phyloP scores from a whole-genome alignment of 2,797 vertebrate genomes.

The Sylvilagus floridanus region DNA sequence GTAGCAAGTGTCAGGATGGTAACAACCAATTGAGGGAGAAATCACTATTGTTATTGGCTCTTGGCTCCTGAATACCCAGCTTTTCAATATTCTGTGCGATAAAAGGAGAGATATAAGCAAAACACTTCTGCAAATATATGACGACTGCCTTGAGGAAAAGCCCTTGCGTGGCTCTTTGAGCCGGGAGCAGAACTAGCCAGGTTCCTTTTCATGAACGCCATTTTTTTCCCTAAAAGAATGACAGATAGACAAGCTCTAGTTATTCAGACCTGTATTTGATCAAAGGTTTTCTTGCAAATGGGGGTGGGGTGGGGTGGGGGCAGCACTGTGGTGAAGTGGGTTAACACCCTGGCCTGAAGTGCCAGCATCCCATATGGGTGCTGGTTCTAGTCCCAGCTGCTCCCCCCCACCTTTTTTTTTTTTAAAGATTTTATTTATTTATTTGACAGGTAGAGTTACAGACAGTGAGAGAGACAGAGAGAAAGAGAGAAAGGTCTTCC shows the following conservation, averaged over 20 bases:
- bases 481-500: too few relatives aligned
- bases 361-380: too few relatives aligned
- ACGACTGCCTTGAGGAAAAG: not conserved
- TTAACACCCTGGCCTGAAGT: too few relatives aligned
- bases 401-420: too few relatives aligned
- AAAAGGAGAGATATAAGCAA: not conserved
- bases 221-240: conserved; percentile 14
- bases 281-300: conserved; percentile 12
- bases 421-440: too few relatives aligned
- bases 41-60: not conserved
- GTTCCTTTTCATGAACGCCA: not conserved
- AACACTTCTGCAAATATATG: not conserved
- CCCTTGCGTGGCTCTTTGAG: not conserved
- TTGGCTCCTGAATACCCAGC: not conserved
- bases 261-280: not conserved
- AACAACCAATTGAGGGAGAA: not conserved
- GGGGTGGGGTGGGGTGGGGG: not conserved
- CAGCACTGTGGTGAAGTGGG: too few relatives aligned
- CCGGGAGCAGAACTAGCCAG: not conserved
- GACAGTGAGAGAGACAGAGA: too few relatives aligned
- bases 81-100: not conserved
- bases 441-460: too few relatives aligned
- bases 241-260: not conserved
- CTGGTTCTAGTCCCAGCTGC: too few relatives aligned
- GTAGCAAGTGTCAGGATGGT: not conserved